Conservation (phyloP, 2,888 invertebrate species). For the Andrena camellia region DNA sequence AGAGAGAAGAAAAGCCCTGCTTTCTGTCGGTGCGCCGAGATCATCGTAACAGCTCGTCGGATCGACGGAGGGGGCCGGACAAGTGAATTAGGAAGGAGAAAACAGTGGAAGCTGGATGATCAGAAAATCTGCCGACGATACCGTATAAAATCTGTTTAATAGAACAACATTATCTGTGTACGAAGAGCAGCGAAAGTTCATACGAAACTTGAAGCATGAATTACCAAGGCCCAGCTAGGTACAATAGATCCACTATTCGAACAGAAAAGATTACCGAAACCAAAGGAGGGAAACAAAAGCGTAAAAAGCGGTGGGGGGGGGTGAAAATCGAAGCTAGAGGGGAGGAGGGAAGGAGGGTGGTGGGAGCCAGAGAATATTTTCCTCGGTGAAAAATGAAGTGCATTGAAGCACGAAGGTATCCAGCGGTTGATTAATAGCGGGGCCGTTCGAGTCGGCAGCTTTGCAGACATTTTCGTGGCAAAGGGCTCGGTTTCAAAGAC, state of each 20-base stretch:
- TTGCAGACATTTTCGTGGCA: constrained; percentile 61
- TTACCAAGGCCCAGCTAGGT: too few species aligned
- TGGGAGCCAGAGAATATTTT: constrained; percentile 48
- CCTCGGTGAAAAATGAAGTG: constrained; percentile 65
- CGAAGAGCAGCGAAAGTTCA: too few species aligned
- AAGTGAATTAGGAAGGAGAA: too few species aligned
- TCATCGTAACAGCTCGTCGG: too few species aligned
- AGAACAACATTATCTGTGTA: too few species aligned
- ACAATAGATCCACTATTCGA: too few species aligned
- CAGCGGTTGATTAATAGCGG: constrained; percentile 63
- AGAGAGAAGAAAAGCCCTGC: constrained; percentile 44
- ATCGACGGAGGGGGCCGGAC: too few species aligned
- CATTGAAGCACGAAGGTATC: constrained; percentile 59
- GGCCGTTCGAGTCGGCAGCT: constrained; percentile 49
- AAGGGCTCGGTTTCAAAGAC: constrained; percentile 64
- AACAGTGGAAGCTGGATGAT: too few species aligned
- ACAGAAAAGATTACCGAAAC: background rate
- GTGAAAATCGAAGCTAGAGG: constrained; percentile 41
- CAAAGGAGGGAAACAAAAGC: background rate
- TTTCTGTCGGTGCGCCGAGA: constrained; percentile 66
- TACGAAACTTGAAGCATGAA: too few species aligned
- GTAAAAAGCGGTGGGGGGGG: background rate
- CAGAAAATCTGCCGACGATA: too few species aligned
- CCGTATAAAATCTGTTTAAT: too few species aligned
- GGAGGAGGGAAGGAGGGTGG: background rate